Evolutionary conservation across 2,113 vertebrate species (phyloP).

Genomic region (Ptilorrhoa leucosticta): DNA sequence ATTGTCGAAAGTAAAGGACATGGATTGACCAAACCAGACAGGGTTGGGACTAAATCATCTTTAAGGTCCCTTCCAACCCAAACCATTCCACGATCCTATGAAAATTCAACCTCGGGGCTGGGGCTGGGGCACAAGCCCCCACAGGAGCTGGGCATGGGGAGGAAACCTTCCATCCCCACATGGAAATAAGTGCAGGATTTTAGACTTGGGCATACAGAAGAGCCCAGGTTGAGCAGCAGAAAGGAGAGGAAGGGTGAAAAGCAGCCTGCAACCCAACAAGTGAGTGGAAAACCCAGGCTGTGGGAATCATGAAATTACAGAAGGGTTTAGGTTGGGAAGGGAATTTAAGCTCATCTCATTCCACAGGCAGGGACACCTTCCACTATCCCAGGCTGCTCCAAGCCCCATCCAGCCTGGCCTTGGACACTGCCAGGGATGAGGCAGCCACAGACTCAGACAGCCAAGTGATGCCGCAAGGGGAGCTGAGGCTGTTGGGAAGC

Average conservation of each 20-base stretch:
- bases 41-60: fast-evolving
- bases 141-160: fast-evolving
- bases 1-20: fast-evolving
- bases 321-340: neutral
- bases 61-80: neutral
- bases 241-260: neutral
- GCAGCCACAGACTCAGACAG: fast-evolving
- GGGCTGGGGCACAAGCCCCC: neutral
- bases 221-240: neutral
- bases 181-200: neutral
- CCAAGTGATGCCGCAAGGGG: neutral
- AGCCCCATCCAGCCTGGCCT: neutral
- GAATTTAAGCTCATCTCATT: neutral
- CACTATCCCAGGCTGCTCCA: neutral
- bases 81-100: neutral
- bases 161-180: neutral
- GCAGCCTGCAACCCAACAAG: neutral
- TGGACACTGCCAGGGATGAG: neutral
- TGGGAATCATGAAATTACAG: neutral
- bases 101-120: neutral
- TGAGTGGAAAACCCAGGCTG: neutral
- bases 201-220: fast-evolving
- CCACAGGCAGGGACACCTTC: neutral
- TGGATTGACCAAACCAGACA: fast-evolving
- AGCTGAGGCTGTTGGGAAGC: fast-evolving